These are phyloP conservation scores for Nymphicus hollandicus DNA, from an alignment of 2,113 vertebrate species.

Conservation along the genomic window DNA sequence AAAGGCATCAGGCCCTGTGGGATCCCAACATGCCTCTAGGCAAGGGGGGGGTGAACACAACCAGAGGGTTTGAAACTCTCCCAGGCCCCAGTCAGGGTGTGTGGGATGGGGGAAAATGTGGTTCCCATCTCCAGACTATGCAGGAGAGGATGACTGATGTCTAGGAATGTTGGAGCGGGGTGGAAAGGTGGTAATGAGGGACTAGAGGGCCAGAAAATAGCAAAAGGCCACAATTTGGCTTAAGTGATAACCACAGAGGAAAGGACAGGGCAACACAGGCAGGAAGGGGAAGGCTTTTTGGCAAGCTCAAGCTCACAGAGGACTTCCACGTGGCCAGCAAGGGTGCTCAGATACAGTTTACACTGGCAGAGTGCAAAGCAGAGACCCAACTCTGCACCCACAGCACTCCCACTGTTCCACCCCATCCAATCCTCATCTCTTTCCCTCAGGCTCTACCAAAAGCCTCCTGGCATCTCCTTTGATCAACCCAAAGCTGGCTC, in stretches of 20 bases:
- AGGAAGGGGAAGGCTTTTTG: neutral
- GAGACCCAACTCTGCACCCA: neutral
- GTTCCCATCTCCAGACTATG: neutral
- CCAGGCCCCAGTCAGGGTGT: neutral
- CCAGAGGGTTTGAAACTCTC: neutral
- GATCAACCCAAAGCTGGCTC: neutral
- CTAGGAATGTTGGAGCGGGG: neutral
- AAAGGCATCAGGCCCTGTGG: neutral
- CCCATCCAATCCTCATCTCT: accelerated
- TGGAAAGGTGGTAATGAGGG: neutral
- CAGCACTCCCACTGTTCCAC: neutral
- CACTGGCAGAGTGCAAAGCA: neutral
- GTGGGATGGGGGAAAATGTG: neutral
- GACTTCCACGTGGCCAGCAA: neutral
- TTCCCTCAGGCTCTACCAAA: neutral
- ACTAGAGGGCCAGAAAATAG: neutral
- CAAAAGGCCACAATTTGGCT: neutral
- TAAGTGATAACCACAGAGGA: neutral
- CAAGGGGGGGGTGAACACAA: neutral
- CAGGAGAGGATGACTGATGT: neutral
- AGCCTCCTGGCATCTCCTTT: neutral
- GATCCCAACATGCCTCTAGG: neutral
- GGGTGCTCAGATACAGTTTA: neutral
- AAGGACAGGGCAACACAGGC: neutral
- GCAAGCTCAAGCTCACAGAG: neutral